phyloP scores from a whole-genome alignment of 1,140 invertebrate genomes.

The Brachionus koreanus region DNA sequence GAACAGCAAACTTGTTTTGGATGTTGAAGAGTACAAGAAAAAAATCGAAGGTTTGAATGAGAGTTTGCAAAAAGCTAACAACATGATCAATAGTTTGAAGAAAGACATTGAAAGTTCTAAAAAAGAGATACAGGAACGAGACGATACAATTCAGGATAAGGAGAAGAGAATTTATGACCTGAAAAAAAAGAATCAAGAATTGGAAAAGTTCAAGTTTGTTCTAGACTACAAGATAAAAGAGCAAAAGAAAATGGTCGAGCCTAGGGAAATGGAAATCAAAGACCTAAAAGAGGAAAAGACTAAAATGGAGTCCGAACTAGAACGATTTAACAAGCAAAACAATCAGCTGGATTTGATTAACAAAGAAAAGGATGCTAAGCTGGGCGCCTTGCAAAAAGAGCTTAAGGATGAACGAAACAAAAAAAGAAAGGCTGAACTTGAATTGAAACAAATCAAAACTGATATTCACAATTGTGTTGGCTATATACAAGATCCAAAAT shows the following conservation, averaged over 20 bases:
- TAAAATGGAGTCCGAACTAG: conserved; percentile 68
- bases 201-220: conserved; percentile 85
- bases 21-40: conserved; percentile 70
- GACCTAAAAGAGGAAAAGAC: conserved; percentile 73
- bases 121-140: conserved; percentile 68
- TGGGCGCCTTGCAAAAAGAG: conserved; percentile 67
- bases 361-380: conserved; percentile 70
- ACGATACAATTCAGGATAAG: conserved; percentile 75
- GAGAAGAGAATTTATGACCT: conserved; percentile 77
- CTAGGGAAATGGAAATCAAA: conserved; percentile 70
- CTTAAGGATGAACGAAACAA: conserved; percentile 65
- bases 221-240: conserved; percentile 82
- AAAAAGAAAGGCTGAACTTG: conserved; percentile 65
- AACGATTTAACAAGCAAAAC: conserved; percentile 67
- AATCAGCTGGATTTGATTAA: conserved; percentile 68
- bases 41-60: conserved; percentile 68
- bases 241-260: conserved; percentile 76
- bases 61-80: conserved; percentile 68
- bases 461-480: conserved; percentile 73
- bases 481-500: conserved; percentile 70
- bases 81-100: conserved; percentile 68
- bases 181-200: conserved; percentile 76
- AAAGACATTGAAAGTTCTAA: conserved; percentile 60
- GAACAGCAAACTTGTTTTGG: conserved; percentile 63
- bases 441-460: conserved; percentile 70